These are phyloP conservation scores for Orthonevra nobilis DNA, from an alignment of 2,888 invertebrate species.

Conservation along the genomic window DNA sequence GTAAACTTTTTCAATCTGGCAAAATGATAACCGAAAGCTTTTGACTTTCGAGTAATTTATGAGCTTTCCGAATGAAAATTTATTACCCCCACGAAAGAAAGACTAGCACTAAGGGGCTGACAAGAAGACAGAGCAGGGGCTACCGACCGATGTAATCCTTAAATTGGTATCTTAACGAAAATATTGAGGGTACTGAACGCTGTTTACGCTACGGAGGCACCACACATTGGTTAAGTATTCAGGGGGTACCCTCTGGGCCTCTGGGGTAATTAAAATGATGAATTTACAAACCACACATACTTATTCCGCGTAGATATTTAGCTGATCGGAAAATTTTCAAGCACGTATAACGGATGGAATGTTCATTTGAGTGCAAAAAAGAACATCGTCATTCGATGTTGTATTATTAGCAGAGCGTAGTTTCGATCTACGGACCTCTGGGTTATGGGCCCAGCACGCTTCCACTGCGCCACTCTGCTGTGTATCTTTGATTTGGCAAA, in stretches of 20 bases:
- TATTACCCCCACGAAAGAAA: slow-evolving; percentile 27
- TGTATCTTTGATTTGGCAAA: background rate
- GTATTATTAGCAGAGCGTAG: slow-evolving; percentile 75
- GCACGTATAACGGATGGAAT: no score
- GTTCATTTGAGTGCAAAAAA: no score
- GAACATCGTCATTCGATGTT: no score
- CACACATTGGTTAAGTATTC: background rate
- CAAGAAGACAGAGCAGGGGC: no score
- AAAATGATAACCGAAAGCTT: slow-evolving; percentile 60
- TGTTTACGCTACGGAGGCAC: background rate
- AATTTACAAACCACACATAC: background rate
- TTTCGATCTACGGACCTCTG: slow-evolving; percentile 76
- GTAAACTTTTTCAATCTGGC: slow-evolving; percentile 61
- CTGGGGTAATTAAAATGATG: slow-evolving; percentile 48
- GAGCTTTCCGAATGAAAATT: slow-evolving; percentile 59
- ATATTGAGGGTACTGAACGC: slow-evolving; percentile 24
- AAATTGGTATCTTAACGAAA: slow-evolving; percentile 47
- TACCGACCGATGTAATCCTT: slow-evolving; percentile 36
- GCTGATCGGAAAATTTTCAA: no score
- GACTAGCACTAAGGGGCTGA: no score
- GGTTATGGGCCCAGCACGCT: slow-evolving; percentile 87
- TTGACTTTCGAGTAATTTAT: slow-evolving; percentile 55
- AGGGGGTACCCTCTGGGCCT: background rate
- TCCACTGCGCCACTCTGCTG: slow-evolving; percentile 87
- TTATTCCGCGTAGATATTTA: background rate